A percentile compares a stretch with the other conserved stretches of the same genome.
phyloP scores from a whole-genome alignment of 92 coral and sea anemone genomes.

The Hydrozoanthus gracilis region DNA sequence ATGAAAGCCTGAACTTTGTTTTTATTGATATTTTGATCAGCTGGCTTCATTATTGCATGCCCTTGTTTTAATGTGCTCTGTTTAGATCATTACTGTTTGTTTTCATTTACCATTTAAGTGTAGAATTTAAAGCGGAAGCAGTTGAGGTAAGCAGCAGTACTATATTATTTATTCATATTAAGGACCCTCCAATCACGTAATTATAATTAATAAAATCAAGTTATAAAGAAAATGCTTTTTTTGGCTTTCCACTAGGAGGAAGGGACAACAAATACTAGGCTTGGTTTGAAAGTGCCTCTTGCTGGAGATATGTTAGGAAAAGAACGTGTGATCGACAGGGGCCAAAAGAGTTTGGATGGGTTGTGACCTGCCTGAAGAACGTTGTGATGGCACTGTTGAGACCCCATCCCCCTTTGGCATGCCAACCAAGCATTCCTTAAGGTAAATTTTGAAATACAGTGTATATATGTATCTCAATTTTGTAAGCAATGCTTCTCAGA shows the following conservation, averaged over 20 bases:
- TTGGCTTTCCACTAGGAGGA: slow-evolving; percentile 14
- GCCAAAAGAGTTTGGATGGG: slow-evolving; percentile 12
- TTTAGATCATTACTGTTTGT: too few species aligned
- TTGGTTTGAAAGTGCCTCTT: neutral
- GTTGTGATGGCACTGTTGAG: neutral
- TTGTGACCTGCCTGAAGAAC: slow-evolving; percentile 24
- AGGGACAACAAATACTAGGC: slow-evolving; percentile 12
- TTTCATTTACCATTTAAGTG: too few species aligned
- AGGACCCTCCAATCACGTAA: neutral
- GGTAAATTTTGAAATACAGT: neutral
- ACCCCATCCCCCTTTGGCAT: slow-evolving; percentile 19
- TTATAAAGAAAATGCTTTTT: neutral
- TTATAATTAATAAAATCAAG: neutral
- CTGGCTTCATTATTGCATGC: too few species aligned
- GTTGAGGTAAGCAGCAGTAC: too few species aligned
- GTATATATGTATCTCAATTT: neutral
- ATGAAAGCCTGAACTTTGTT: too few species aligned
- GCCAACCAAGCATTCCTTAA: slow-evolving; percentile 16
- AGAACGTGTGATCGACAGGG: slow-evolving; percentile 23
- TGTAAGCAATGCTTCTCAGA: neutral
- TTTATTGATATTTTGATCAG: too few species aligned
- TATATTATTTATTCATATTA: slow-evolving; percentile 7
- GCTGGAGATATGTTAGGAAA: slow-evolving; percentile 10
- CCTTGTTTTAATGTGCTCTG: too few species aligned
- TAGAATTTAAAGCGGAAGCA: too few species aligned